Evolutionary conservation across 1,140 invertebrate genomes (phyloP).

Genomic region (Nautilus pompilius): DNA sequence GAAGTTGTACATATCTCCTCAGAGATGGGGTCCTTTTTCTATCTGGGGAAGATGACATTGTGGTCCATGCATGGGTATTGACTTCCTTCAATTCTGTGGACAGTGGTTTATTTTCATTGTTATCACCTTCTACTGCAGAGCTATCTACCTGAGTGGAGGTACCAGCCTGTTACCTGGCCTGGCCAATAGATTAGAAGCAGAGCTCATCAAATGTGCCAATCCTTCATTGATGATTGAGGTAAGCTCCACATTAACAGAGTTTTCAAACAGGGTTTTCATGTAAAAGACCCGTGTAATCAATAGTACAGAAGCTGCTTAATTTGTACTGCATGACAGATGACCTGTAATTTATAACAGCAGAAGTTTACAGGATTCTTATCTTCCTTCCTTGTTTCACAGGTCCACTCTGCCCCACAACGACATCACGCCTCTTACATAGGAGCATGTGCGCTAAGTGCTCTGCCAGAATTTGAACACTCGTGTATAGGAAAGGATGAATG

Average conservation of each 20-base stretch:
- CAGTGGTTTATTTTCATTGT: too few species aligned
- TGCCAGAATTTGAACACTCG: conserved; percentile 59
- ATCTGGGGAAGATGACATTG: too few species aligned
- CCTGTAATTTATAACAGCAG: not conserved
- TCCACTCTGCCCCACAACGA: conserved; percentile 62
- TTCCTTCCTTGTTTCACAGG: conserved; percentile 44
- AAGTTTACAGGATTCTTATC: not conserved
- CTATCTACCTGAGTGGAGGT: conserved; percentile 62
- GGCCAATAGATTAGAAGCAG: conserved; percentile 61
- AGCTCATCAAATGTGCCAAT: conserved; percentile 62
- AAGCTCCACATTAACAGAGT: conserved; percentile 14
- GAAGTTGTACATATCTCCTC: too few species aligned
- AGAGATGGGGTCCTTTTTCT: too few species aligned
- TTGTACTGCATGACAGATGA: not conserved
- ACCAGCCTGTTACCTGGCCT: conserved; percentile 64
- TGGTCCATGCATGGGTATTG: too few species aligned
- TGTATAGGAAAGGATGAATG: conserved; percentile 55
- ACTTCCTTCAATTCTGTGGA: too few species aligned
- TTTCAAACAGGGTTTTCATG: not conserved
- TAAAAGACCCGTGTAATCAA: not conserved
- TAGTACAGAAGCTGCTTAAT: not conserved
- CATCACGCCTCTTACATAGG: conserved; percentile 66
- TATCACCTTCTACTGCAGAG: conserved; percentile 49
- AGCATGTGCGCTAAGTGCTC: conserved; percentile 59
- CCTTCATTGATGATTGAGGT: conserved; percentile 63